Base-by-base conservation (phyloP, 2,888 invertebrate genomes). In the Panorpa germanica region DNA sequence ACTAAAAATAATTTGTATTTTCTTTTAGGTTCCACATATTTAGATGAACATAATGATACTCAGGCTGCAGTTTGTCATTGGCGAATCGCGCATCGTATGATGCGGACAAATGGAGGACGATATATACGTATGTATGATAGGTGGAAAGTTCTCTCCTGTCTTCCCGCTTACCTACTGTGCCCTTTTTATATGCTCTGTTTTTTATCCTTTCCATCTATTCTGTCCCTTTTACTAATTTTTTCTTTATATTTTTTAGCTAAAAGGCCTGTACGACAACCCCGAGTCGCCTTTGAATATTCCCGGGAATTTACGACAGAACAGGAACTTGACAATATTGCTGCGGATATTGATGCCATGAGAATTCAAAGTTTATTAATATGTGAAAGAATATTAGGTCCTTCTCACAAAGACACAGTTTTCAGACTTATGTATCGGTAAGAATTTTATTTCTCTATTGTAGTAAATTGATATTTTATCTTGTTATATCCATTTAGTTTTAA, bases 401-500 rank as follows among this genome's bases (percentile, higher is more conserved):
- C 67, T 40, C 90, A 93, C 56, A 81, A 82, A 51, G 90, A 91
- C 52, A 80, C 82, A 34, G 67, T 86, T 34, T 86, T 77, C 53
- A 62, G 75, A 26, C 55, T 76, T 36, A 74, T 74, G 65, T 73
- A 67, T 50, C 57, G 75, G 41, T 67, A 57, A 5, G 61, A 61
- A 4, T 57, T 59, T 5, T 63, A 61, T 2, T 43, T 61, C 61
- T 3, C 4, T 4, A 24, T 24, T 5, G 9, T 14, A 8, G 24
- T 24, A 22, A n/a, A n/a, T n/a, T n/a, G n/a, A n/a, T n/a, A n/a
- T n/a, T n/a, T n/a, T n/a, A n/a, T n/a, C n/a, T n/a, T n/a, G n/a
- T 15, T 16, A 16, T 8, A 16, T 28, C 13, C 14, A 21, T 6
- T 14, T 18, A 13, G 11, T 20, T 12, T 28, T 14, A 9, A 12